Evolutionary conservation across 2,797 vertebrate genomes (phyloP), one percentile per base, ranked within the genome.

Genomic region (Lacerta agilis): DNA sequence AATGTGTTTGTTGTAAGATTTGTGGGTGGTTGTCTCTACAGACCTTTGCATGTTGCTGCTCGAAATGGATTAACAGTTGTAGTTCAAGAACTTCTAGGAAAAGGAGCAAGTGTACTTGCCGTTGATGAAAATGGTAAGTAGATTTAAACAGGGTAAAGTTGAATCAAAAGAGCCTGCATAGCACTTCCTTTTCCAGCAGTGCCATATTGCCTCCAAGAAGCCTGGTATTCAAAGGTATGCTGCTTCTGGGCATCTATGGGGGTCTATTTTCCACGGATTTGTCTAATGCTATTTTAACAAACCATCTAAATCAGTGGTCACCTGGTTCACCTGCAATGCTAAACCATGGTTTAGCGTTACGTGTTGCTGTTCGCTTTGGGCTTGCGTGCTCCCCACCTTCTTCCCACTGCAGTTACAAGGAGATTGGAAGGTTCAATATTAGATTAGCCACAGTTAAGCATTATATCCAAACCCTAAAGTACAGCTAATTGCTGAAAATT

Each of bases 11-110:
- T 69, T 69, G 0, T 69, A 33, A 61, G 43, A 3, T 55, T 75
- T 85, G 45, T 66, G 45, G 20, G 20, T 36, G 93, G 66, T 92
- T 95, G 61, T 90, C 27, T 90, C 85, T 91, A 81, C 95, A 99
- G 99, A 95, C 99, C 99, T 94, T 96, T 99, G 94, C 99, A 99
- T 86, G 98, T 99, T 95, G 99, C 99, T 97, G 99, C 99, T 95
- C 98, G 98, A 95, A 99, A 99, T 77, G 99, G 99, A 94, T 96
- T 99, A 90, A 99, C 98, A 75, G 98, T 98, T 96, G 98, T 99
- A 94, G 99, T 99, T 93, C 99, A 99, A 92, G 99, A 99, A 95
- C 98, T 99, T 93, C 95, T 99, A 94, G 97, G 98, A 27, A 99
- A 99, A 95, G 99, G 99, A 95, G 98, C 98, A 92, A 99, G 98